These are phyloP conservation scores for Geodia barretti DNA, from an alignment of 37 sponge, comb jelly and placozoan species.

Conservation along the genomic window DNA sequence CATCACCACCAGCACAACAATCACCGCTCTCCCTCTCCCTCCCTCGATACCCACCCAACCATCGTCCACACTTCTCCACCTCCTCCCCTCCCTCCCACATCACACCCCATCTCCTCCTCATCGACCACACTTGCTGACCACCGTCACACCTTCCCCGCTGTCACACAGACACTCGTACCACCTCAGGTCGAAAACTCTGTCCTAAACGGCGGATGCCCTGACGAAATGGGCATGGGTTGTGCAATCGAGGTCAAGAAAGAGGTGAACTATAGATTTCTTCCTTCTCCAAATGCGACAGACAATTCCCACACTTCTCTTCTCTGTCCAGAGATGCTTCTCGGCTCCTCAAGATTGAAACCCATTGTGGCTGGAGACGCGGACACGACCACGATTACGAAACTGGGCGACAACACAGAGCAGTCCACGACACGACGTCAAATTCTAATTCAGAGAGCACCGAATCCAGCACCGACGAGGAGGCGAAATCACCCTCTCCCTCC, in stretches of 20 bases:
- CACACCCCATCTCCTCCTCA: not conserved
- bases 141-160: not conserved
- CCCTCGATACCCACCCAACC: constrained; percentile 2
- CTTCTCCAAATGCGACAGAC: not conserved
- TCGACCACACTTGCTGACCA: not conserved
- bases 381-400: too few relatives aligned
- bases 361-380: too few relatives aligned
- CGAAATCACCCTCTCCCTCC: not conserved
- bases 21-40: not conserved
- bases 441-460: not conserved
- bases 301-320: not conserved
- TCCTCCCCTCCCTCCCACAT: constrained; percentile 10
- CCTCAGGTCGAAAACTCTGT: not conserved
- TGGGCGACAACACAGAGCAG: too few relatives aligned
- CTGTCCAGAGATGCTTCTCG: constrained; percentile 26
- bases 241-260: constrained; percentile 25
- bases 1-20: not conserved
- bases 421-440: too few relatives aligned
- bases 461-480: not conserved
- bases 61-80: constrained; percentile 18
- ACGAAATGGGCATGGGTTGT: constrained; percentile 6
- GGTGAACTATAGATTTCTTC: constrained; percentile 11
- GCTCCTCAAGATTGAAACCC: too few relatives aligned
- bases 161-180: not conserved
- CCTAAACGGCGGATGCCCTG: not conserved